Base-by-base conservation (phyloP, 2,113 vertebrate species). In the Reinhardtius hippoglossoides region DNA sequence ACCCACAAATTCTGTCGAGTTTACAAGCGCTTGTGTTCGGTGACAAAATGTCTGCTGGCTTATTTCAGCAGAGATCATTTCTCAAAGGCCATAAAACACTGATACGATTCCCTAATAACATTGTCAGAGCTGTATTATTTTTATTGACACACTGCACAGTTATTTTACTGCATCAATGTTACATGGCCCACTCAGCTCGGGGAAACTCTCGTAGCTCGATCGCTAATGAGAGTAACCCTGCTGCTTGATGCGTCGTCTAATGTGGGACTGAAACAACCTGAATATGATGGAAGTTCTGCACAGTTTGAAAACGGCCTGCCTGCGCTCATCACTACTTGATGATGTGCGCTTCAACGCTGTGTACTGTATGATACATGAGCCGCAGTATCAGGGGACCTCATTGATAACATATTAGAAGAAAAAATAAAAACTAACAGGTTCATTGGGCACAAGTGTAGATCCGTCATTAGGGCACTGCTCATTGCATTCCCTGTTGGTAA, bases 401-500 rank as follows among this genome's bases (percentile, higher is more conserved):
- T 74, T 89, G 87, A 88, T 89, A 85, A 82, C 70, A 86, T 91
- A 90, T 88, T 89, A 86, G 83, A 56, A 83, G 72, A 81, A 84
- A 89, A 87, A 81, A 90, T 82, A 81, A 89, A 89, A 88, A 88
- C 72, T 73, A 89, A 85, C 82, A 76, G 87, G 84, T 83, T 85
- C 91, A 90, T 89, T 89, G 85, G 86, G 89, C 89, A 85, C 84
- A 85, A 89, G 86, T 86, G 89, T 83, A 87, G 84, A 89, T 85
- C 88, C 89, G 90, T 92, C 88, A 90, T 88, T 89, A 90, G 88
- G 82, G 85, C 84, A 84, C 82, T 86, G 89, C 84, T 91, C 90
- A 92, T 92, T 93, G 91, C 94, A 92, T 93, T 91, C 91, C 86
- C 88, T 88, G 91, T 91, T 91, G 79, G 88, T 92, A 90, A 94